Base-by-base conservation (phyloP, 2,113 vertebrate species). In the Callionymus lyra region DNA sequence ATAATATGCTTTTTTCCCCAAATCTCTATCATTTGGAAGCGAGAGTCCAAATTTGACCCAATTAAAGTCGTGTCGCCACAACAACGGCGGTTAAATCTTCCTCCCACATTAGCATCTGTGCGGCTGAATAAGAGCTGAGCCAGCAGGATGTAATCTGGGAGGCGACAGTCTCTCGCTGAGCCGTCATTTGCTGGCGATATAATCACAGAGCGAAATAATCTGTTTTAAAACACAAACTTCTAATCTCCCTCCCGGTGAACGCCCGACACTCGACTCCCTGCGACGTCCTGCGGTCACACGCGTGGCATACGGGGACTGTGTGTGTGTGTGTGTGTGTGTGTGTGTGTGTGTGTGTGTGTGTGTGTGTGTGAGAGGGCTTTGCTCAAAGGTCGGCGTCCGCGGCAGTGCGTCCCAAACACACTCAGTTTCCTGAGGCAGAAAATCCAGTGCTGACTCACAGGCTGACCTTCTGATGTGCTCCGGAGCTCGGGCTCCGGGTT, bases 161-260 rank as follows among this genome's bases (percentile, higher is more conserved):
- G 48, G 48, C 39, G 35, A 40, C 52, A 27, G 21, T 27, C 21
- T 27, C 21, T 27, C 21, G 50, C 58, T 55, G 56, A 63, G 64
- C 66, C 60, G 38, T 68, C 60, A 75, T 73, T 77, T 72, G 50
- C 59, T 70, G 31, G 12, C 11, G 51, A 55, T 42, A 36, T 76
- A 79, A 81, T 70, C 67, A 72, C 59, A 70, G 64, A 50, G 68
- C 66, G 49, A 71, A 70, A 74, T 62, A 58, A 70, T 68, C 58
- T 62, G 52, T 63, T 65, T n/a, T 72, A 54, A 53, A 67, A 65
- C 55, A 52, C 21, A 53, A 52, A 27, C 61, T 70, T 56, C 70
- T 76, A 67, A 80, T 79, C 65, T 77, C 64, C 79, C 70, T 63
- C 66, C 61, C 46, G 50, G n/a, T 59, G 74, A 18, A 77, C 56